Conservation (phyloP, 2,888 invertebrate species). For the Xylophagus ater region DNA sequence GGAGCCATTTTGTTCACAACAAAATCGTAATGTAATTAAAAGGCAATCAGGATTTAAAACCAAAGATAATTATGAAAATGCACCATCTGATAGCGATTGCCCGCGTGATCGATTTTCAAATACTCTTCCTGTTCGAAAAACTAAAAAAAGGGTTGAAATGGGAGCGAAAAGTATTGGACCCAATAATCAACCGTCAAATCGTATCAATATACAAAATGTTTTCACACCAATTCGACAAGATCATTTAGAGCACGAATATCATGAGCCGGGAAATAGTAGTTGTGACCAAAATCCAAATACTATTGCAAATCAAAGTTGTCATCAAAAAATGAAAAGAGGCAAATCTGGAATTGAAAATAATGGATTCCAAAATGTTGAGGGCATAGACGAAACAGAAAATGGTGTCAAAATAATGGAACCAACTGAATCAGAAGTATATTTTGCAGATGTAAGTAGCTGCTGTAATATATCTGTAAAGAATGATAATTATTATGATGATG, state of each 20-base stretch:
- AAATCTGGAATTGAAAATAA: conserved; percentile 60
- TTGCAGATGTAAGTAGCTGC: conserved; percentile 76
- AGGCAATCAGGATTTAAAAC: conserved; percentile 30
- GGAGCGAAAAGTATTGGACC: conserved; percentile 39
- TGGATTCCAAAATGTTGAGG: conserved; percentile 62
- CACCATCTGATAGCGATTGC: conserved; percentile 41
- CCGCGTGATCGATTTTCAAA: conserved; percentile 41
- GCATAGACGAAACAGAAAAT: conserved; percentile 15
- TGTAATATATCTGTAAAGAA: conserved; percentile 61
- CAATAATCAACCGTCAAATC: conserved; percentile 24
- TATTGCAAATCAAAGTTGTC: conserved; percentile 22
- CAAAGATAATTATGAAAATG: conserved; percentile 47
- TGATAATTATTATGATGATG: conserved; percentile 38
- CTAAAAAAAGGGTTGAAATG: conserved; percentile 44
- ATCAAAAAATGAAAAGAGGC: conserved; percentile 21
- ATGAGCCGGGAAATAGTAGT: conserved; percentile 30
- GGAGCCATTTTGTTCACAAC: conserved; percentile 23
- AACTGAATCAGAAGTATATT: conserved; percentile 73
- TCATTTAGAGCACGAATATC: conserved; percentile 26
- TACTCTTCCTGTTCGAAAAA: conserved; percentile 45
- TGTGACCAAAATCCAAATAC: conserved; percentile 21
- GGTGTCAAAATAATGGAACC: conserved; percentile 39
- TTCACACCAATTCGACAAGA: conserved; percentile 22
- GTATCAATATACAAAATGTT: conserved; percentile 42
- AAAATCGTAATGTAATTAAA: conserved; percentile 28